Conservation (phyloP, 2,797 vertebrate species). For the Poeciliopsis gracilis region DNA sequence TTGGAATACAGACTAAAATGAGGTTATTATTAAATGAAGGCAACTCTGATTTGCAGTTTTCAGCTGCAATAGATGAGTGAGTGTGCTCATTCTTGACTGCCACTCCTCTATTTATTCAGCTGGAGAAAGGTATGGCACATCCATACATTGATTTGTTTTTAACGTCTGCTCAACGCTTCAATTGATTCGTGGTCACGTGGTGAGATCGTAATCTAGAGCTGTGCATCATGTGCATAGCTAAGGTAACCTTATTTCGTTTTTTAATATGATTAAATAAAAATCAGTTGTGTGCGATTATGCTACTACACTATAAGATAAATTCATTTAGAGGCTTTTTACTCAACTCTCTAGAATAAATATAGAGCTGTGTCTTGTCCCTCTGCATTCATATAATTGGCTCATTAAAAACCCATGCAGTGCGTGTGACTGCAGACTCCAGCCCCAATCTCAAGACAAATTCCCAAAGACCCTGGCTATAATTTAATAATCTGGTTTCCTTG, state of each 20-base stretch:
- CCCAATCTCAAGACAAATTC: slow-evolving; percentile 13
- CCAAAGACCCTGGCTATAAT: slow-evolving; percentile 17
- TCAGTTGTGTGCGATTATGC: neutral
- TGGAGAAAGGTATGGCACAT: too few relatives aligned
- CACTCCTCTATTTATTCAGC: too few relatives aligned
- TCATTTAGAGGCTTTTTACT: neutral
- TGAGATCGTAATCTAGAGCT: too few relatives aligned
- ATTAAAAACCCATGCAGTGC: neutral
- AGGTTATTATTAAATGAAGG: neutral
- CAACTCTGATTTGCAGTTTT: neutral
- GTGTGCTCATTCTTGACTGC: too few relatives aligned
- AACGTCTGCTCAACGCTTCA: neutral
- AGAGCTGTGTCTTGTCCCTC: neutral
- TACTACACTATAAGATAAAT: neutral
- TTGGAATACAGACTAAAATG: neutral
- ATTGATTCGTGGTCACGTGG: neutral
- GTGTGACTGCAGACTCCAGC: neutral
- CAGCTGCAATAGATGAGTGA: too few relatives aligned
- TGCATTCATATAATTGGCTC: neutral
- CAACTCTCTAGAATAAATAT: neutral
- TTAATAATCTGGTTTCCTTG: slow-evolving; percentile 14
- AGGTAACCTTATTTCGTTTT: too few relatives aligned
- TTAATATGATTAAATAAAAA: too few relatives aligned
- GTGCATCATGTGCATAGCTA: too few relatives aligned
- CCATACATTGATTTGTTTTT: too few relatives aligned